phyloP scores from a whole-genome alignment of 2,113 vertebrate species.

The Rhinolophus ferrumequinum region DNA sequence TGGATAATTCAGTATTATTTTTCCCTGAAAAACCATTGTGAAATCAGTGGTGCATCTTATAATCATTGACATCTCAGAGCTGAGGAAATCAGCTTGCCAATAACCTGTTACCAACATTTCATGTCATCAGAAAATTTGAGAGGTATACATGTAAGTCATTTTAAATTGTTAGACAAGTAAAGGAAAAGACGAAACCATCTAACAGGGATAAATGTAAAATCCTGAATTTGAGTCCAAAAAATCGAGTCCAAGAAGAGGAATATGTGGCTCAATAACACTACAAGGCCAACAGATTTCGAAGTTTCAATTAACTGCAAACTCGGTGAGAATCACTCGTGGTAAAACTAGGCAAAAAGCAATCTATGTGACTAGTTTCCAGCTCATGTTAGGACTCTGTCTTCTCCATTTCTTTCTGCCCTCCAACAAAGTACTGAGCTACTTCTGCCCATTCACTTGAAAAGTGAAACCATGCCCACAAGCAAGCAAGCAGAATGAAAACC shows the following conservation, averaged over 20 bases:
- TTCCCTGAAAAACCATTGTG: conserved; percentile 32
- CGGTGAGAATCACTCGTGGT: background rate
- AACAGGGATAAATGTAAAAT: background rate
- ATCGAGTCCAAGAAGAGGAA: background rate
- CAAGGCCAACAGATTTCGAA: background rate
- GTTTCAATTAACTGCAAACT: background rate
- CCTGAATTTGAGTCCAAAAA: background rate
- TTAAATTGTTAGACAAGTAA: background rate
- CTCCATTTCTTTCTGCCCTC: background rate
- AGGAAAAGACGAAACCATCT: background rate
- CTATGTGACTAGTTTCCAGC: background rate
- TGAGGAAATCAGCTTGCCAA: conserved; percentile 20
- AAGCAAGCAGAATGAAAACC: background rate
- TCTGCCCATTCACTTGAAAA: background rate
- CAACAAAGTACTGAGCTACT: background rate
- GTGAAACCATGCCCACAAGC: background rate
- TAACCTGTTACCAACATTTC: background rate
- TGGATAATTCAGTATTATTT: conserved; percentile 26
- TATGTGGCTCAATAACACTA: background rate
- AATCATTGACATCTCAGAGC: conserved; percentile 39
- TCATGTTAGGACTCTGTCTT: background rate
- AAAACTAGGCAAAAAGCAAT: background rate
- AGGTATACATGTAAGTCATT: background rate
- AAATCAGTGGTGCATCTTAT: background rate
- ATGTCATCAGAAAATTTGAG: background rate